These are phyloP conservation scores for Varecia variegata DNA, from an alignment of 2,797 vertebrate species.

Conservation along the genomic window DNA sequence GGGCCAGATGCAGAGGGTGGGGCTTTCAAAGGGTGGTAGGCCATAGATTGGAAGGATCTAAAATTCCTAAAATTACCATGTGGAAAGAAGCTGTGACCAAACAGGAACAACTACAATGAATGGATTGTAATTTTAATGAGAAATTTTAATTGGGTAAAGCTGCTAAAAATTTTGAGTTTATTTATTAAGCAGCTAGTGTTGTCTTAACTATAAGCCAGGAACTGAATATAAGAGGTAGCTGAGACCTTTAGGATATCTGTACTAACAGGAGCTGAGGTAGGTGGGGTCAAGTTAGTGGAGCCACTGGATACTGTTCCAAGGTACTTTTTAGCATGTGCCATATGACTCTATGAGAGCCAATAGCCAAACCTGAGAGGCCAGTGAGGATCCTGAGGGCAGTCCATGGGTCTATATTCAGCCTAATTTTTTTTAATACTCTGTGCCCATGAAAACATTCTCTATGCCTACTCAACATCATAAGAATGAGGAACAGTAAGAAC, in stretches of 20 bases:
- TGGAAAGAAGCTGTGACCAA: background rate
- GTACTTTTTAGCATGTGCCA: background rate
- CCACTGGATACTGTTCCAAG: background rate
- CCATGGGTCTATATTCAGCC: background rate
- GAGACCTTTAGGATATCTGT: background rate
- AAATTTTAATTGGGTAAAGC: background rate
- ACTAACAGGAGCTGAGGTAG: background rate
- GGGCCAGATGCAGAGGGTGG: background rate
- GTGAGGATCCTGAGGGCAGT: background rate
- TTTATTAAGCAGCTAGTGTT: constrained; percentile 28
- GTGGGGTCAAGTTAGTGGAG: background rate
- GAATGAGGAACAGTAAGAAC: background rate
- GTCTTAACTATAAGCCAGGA: background rate
- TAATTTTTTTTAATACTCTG: background rate
- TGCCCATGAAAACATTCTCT: background rate
- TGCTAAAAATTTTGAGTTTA: constrained; percentile 1
- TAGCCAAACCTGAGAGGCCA: background rate
- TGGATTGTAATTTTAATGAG: background rate
- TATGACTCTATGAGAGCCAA: background rate
- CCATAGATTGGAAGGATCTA: background rate
- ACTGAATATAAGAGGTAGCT: background rate
- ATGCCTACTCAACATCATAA: background rate
- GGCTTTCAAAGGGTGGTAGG: background rate
- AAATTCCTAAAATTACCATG: background rate
- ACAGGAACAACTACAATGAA: background rate